phyloP scores from a whole-genome alignment of 2,113 vertebrate genomes.

The Herpetotheres cachinnans region DNA sequence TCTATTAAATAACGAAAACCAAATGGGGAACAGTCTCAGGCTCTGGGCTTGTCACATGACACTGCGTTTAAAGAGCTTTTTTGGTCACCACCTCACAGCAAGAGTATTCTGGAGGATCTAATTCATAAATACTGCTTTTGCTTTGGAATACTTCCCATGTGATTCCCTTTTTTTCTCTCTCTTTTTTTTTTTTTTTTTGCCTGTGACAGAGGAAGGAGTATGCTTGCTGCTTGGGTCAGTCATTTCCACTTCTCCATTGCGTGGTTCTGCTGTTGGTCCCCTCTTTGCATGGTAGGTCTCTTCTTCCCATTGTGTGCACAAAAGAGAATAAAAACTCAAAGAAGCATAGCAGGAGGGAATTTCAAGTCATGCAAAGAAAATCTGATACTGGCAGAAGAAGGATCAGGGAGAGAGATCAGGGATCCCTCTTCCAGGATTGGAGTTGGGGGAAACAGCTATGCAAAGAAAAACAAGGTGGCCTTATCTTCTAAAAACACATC shows the following conservation, averaged over 20 bases:
- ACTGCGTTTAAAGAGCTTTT: conserved; percentile 29
- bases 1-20: conserved; percentile 49
- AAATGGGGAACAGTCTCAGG: conserved; percentile 39
- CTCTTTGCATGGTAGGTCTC: neutral
- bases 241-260: neutral
- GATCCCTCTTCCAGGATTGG: neutral
- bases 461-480: neutral
- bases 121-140: conserved; percentile 44
- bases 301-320: neutral
- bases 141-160: neutral
- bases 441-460: neutral
- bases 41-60: conserved; percentile 4
- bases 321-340: neutral
- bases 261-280: neutral
- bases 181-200: neutral
- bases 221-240: neutral
- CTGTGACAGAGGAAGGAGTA: neutral
- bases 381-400: neutral
- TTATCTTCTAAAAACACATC: neutral
- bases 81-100: conserved; percentile 34
- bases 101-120: neutral
- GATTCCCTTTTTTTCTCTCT: neutral
- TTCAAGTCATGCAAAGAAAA: neutral
- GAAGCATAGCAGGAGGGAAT: neutral
- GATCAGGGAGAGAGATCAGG: neutral